Base-by-base conservation (phyloP, 2,888 invertebrate species). In the Conops quadrifasciatus region DNA sequence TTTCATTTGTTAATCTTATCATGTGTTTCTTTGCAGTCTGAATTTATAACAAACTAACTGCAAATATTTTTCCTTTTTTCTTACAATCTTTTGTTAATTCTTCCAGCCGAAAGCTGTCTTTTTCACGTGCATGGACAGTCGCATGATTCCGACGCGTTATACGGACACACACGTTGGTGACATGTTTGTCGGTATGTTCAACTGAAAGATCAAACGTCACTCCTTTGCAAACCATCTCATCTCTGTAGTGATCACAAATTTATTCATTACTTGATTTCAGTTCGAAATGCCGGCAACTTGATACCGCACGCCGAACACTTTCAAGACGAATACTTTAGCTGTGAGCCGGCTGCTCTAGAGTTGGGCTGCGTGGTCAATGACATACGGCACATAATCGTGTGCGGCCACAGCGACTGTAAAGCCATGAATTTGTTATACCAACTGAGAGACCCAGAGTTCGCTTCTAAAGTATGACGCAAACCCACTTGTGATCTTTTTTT, bases 331-430 rank as follows among this genome's bases (percentile, higher is more conserved):
- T 90, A 93, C 81, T 94, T 94, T 5, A 95, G 96, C 79, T 96
- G 96, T 78, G 98, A 98, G 87, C 96, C 97, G 11, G 98, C 97
- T 7, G 98, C 97, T 4, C 87, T 98, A 77, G 98, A 98, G 87
- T 88, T 98, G 68, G 97, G 96, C 28, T 98, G 97, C 84, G 91
- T 97, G 24, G 90, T 95, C 53, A 96, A 97, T 82, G 91, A 95
- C 78, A 95, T 98, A 75, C 88, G 93, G 73, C 96, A 98, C 82
- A 91, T 98, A 53, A 94, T 98, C 75, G 96, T 98, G 2, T 97
- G 97, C 83, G 98, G 98, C 0, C 98, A 98, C 84, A 97, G 97
- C 74, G 98, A 98, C 84, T 98, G 98, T 85, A 98, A 97, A 89
- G 98, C 98, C 2, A 97, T 98, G 92, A 96, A 97, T 88, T 88